Conservation (phyloP, 2,113 vertebrate genomes). For the Phyllopteryx taeniolatus region DNA sequence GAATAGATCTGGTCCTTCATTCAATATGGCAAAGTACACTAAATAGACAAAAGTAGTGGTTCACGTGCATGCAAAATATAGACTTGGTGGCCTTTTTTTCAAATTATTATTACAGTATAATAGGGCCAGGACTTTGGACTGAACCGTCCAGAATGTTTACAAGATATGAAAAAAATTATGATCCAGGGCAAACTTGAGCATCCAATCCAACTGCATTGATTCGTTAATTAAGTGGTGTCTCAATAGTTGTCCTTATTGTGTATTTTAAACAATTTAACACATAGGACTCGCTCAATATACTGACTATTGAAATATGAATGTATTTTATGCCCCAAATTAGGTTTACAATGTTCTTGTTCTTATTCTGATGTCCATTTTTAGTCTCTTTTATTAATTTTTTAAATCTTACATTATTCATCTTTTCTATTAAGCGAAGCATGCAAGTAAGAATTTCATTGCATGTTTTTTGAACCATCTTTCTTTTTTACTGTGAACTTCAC, state of each 20-base stretch:
- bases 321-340: neutral
- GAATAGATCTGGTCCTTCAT: conserved; percentile 22
- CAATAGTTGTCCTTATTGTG: neutral
- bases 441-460: neutral
- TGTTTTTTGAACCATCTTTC: neutral
- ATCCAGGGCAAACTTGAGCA: neutral
- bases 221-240: neutral
- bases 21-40: neutral
- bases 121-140: neutral
- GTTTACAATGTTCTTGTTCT: neutral
- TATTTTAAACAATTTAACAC: neutral
- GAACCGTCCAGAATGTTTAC: neutral
- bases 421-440: neutral
- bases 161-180: neutral
- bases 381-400: neutral
- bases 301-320: neutral
- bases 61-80: neutral
- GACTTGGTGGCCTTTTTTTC: too few species aligned
- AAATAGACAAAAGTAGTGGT: neutral
- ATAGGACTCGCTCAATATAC: neutral
- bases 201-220: neutral
- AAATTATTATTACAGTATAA: neutral
- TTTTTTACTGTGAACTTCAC: neutral
- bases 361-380: neutral
- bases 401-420: neutral